Evolutionary conservation across 1,140 invertebrate genomes (phyloP).

Genomic region (Trichonephila clavata): DNA sequence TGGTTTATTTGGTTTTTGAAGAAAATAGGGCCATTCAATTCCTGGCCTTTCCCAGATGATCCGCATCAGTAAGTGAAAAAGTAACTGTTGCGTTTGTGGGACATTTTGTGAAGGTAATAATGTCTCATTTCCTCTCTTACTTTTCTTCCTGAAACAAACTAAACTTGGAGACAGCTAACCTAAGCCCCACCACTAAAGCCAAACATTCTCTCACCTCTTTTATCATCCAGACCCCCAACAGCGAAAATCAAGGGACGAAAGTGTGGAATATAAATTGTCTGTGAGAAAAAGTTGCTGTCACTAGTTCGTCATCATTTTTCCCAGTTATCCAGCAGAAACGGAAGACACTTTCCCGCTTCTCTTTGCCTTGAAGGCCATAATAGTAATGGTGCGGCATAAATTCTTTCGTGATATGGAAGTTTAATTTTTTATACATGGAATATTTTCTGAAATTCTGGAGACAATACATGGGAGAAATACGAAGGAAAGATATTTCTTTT

Average conservation of each 20-base stretch:
- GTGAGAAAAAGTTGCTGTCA: conserved; percentile 53
- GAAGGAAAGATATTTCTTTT: no score
- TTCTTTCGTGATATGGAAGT: no score
- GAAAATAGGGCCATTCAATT: background rate
- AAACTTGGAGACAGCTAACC: background rate
- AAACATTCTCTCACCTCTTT: conserved; percentile 35
- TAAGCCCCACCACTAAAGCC: conserved; percentile 46
- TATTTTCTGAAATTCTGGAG: no score
- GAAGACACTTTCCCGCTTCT: background rate
- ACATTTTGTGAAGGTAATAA: background rate
- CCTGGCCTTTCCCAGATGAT: background rate
- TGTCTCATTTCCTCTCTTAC: background rate
- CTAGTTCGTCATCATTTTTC: conserved; percentile 42
- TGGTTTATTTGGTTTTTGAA: no score
- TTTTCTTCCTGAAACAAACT: background rate
- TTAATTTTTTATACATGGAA: no score
- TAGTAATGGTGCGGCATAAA: no score
- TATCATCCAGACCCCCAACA: conserved; percentile 23
- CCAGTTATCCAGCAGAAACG: background rate
- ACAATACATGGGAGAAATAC: no score
- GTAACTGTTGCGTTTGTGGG: conserved; percentile 4
- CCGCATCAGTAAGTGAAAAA: background rate
- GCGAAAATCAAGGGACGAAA: conserved; percentile 13
- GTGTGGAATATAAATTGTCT: conserved; percentile 41
- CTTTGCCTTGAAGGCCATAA: no score